Percentiles rank a stretch among this genome's conserved stretches.
These are phyloP conservation scores for Saimiri boliviensis DNA, from an alignment of 2,113 vertebrate genomes.

Conservation along the genomic window DNA sequence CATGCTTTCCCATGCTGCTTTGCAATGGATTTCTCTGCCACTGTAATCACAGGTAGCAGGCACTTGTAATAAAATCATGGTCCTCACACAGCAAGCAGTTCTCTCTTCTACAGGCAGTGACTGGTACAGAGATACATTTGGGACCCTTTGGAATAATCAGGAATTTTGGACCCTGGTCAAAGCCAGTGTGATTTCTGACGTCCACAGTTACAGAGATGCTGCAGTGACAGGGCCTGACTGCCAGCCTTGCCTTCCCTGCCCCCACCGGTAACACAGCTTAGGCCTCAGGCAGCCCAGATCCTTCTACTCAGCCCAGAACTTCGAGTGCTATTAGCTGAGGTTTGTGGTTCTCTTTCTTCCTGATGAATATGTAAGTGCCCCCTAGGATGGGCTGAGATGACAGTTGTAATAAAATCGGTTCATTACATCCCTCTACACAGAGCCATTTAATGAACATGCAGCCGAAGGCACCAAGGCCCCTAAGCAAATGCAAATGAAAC, in stretches of 20 bases:
- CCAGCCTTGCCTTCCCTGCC: accelerated
- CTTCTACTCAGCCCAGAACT: not conserved
- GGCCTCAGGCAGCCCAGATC: too few species aligned
- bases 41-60: not conserved
- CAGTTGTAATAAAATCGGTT: conserved; percentile 76
- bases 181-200: not conserved
- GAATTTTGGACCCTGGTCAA: not conserved
- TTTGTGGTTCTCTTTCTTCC: not conserved
- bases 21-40: not conserved
- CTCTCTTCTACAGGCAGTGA: not conserved
- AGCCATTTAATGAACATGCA: conserved; percentile 78
- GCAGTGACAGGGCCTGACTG: not conserved
- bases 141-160: not conserved
- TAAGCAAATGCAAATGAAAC: conserved; percentile 75
- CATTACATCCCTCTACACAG: conserved; percentile 74
- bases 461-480: conserved; percentile 60
- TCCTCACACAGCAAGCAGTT: not conserved
- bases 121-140: not conserved
- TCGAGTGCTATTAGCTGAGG: not conserved
- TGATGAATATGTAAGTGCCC: conserved; percentile 62
- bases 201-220: not conserved
- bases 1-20: not conserved
- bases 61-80: not conserved
- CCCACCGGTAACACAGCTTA: not conserved
- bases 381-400: conserved; percentile 75